Conservation (phyloP, 2,797 vertebrate species). For the Tarsius wallacei region DNA sequence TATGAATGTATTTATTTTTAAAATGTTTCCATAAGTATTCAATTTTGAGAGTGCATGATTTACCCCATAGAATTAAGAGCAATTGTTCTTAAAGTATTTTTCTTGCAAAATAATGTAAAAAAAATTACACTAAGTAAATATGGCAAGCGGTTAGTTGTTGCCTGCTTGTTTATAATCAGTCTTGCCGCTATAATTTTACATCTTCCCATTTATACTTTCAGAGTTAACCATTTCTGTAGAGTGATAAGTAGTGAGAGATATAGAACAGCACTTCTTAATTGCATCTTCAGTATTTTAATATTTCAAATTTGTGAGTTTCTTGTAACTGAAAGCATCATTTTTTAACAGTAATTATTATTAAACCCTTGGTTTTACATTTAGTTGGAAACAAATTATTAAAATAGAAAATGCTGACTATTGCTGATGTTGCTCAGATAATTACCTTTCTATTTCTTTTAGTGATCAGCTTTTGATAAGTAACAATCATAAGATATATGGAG, state of each 20-base stretch:
- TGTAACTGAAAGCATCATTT: background rate
- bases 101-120: constrained; percentile 38
- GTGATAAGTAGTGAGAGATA: constrained; percentile 16
- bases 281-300: background rate
- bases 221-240: constrained; percentile 1
- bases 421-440: background rate
- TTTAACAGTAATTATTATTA: background rate
- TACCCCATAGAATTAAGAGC: background rate
- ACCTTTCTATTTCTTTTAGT: background rate
- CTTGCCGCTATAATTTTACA: constrained; percentile 8
- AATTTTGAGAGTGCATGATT: constrained; percentile 12
- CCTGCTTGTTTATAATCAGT: constrained; percentile 44
- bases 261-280: background rate
- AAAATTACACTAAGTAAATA: background rate
- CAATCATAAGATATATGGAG: background rate
- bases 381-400: constrained; percentile 18
- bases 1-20: background rate
- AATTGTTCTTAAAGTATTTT: constrained; percentile 45
- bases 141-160: background rate
- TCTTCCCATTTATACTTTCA: constrained; percentile 29
- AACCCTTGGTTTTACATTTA: background rate
- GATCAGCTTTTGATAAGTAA: background rate
- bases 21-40: background rate
- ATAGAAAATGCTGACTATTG: background rate
- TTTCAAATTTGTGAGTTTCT: constrained; percentile 4